Evolutionary conservation across 2,113 vertebrate genomes (phyloP).

Genomic region (Poeciliopsis prolifica): DNA sequence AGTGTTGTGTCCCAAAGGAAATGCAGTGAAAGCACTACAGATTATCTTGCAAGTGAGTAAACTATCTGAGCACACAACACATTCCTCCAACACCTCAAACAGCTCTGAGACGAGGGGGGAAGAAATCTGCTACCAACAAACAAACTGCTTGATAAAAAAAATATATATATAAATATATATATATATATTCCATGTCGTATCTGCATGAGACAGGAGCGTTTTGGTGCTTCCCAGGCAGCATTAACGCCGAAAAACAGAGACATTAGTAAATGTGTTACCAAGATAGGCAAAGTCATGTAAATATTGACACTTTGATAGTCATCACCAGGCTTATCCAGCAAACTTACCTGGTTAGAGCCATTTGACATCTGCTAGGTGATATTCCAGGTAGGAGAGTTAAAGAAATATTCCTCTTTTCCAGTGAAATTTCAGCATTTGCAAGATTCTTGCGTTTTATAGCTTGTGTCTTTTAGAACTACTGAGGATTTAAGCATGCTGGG

Average conservation of each 20-base stretch:
- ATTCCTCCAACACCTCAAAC: constrained; percentile 62
- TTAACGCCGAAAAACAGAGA: constrained; percentile 12
- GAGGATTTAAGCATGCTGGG: neutral
- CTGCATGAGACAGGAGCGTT: constrained; percentile 23
- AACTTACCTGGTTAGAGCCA: constrained; percentile 25
- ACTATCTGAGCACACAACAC: constrained; percentile 57
- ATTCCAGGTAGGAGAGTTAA: constrained; percentile 19
- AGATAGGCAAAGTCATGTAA: constrained; percentile 40
- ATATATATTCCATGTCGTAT: constrained; percentile 7
- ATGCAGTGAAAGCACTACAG: constrained; percentile 66
- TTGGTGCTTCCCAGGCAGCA: constrained; percentile 21
- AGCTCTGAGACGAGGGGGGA: constrained; percentile 20
- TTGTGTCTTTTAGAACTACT: neutral
- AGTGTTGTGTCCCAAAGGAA: constrained; percentile 76
- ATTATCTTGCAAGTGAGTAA: constrained; percentile 65
- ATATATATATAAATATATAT: no score
- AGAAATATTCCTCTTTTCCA: neutral
- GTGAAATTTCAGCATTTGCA: neutral
- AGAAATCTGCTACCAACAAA: constrained; percentile 48
- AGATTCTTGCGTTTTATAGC: neutral
- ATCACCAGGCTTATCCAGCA: constrained; percentile 11
- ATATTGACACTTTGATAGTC: constrained; percentile 63
- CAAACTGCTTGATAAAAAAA: constrained; percentile 37
- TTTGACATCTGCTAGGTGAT: constrained; percentile 47
- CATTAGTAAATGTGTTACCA: constrained; percentile 30